Percentiles rank a stretch among this genome's conserved stretches.
phyloP scores from a whole-genome alignment of 2,797 vertebrate genomes.

The Enteromius thamalakanensis region DNA sequence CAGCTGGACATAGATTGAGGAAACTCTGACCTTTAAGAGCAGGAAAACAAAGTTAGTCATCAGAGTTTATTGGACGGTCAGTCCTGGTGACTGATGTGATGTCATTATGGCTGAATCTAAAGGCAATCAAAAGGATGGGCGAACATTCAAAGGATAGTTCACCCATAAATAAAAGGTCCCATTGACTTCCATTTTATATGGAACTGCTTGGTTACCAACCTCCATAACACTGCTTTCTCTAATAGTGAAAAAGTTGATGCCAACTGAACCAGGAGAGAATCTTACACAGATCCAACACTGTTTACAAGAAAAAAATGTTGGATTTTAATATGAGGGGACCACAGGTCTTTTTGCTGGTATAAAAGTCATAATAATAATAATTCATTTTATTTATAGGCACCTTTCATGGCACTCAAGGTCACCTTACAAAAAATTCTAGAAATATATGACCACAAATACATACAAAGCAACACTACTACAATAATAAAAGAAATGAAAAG shows the following conservation, averaged over 20 bases:
- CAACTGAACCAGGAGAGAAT: neutral
- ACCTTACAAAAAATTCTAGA: too few relatives aligned
- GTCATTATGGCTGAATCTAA: neutral
- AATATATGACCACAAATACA: too few relatives aligned
- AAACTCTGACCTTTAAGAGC: constrained; percentile 57
- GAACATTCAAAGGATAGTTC: neutral
- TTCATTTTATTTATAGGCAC: too few relatives aligned
- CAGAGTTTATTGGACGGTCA: constrained; percentile 38
- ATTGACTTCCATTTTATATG: neutral
- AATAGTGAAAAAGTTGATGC: neutral
- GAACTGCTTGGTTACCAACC: neutral
- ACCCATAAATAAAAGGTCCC: neutral
- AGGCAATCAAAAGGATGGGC: neutral
- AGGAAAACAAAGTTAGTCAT: constrained; percentile 14
- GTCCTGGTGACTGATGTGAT: constrained; percentile 2
- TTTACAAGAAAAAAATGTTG: neutral
- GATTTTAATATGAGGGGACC: too few relatives aligned
- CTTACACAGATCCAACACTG: neutral
- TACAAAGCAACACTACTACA: too few relatives aligned
- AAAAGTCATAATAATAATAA: too few relatives aligned
- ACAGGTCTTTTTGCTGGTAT: too few relatives aligned
- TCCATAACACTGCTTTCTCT: neutral
- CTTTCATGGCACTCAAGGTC: too few relatives aligned
- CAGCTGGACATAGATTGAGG: constrained; percentile 55
- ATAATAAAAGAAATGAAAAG: too few relatives aligned